These are phyloP conservation scores for Hybos culiciformis DNA, from an alignment of 2,888 invertebrate species.

Conservation along the genomic window DNA sequence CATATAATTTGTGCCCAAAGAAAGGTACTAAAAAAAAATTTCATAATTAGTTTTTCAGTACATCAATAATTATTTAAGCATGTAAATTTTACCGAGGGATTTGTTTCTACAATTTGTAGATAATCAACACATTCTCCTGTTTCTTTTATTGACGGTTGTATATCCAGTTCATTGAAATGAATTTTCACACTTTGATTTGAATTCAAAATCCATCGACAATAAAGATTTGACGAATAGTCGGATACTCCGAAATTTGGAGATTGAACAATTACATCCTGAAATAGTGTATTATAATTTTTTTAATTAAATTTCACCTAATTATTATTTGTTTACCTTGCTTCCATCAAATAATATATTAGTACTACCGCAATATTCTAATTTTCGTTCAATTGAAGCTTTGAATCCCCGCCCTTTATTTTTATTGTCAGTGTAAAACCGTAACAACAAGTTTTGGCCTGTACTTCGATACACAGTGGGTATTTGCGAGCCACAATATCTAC, in stretches of 20 bases:
- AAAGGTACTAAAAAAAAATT: background rate
- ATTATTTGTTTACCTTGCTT: slow-evolving; percentile 22
- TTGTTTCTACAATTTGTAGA: slow-evolving; percentile 16
- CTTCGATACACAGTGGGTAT: background rate
- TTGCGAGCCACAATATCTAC: slow-evolving; percentile 45
- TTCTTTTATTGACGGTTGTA: slow-evolving; percentile 31
- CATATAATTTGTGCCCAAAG: background rate
- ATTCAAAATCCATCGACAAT: slow-evolving; percentile 44
- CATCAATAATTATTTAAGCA: too few species aligned
- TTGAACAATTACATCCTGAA: background rate
- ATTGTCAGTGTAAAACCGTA: slow-evolving; percentile 49
- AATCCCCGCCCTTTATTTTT: slow-evolving; percentile 44
- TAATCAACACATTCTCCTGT: slow-evolving; percentile 28
- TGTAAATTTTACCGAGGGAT: too few species aligned
- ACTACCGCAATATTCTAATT: slow-evolving; percentile 45
- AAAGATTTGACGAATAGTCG: slow-evolving; percentile 39
- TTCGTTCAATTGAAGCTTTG: slow-evolving; percentile 41
- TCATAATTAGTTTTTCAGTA: background rate
- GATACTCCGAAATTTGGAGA: slow-evolving; percentile 26
- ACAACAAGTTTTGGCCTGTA: slow-evolving; percentile 32
- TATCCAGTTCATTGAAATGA: slow-evolving; percentile 41
- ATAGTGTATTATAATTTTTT: background rate
- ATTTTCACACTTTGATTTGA: slow-evolving; percentile 27
- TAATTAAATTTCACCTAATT: background rate
- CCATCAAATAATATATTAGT: slow-evolving; percentile 29